Conservation (phyloP, 2,797 vertebrate genomes). For the Protonibea diacanthus region DNA sequence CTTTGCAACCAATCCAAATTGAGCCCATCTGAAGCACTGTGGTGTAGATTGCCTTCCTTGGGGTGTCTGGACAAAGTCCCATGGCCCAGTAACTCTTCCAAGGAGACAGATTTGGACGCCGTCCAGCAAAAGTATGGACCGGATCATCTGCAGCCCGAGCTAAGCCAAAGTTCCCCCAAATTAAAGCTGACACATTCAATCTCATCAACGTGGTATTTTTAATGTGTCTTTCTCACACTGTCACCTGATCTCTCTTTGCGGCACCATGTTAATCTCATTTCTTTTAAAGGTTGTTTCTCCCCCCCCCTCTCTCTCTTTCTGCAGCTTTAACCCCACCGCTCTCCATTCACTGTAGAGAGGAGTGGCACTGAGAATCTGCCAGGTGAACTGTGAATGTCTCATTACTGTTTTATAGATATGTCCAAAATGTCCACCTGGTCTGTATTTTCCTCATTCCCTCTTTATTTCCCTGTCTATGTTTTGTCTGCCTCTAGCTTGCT, state of each 20-base stretch:
- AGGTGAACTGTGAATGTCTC: constrained; percentile 63
- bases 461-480: constrained; percentile 57
- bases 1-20: constrained; percentile 54
- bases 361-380: constrained; percentile 48
- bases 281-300: constrained; percentile 44
- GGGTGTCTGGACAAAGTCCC: constrained; percentile 81
- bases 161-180: constrained; percentile 74
- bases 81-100: constrained; percentile 81
- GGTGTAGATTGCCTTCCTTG: constrained; percentile 71
- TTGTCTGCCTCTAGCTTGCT: constrained; percentile 55
- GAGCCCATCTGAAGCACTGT: constrained; percentile 66
- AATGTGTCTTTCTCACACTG: constrained; percentile 66
- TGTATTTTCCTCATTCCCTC: constrained; percentile 62
- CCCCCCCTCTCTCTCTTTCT: neutral
- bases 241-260: constrained; percentile 65
- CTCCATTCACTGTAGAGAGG: constrained; percentile 31
- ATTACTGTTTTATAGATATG: constrained; percentile 76
- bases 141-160: constrained; percentile 75
- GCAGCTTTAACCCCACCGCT: constrained; percentile 36
- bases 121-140: constrained; percentile 79
- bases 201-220: constrained; percentile 71
- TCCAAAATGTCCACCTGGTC: constrained; percentile 79
- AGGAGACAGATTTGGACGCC: constrained; percentile 80
- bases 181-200: constrained; percentile 83
- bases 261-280: constrained; percentile 56